phyloP scores from a whole-genome alignment of 2,797 vertebrate genomes.

The Onychomys leucogaster region DNA sequence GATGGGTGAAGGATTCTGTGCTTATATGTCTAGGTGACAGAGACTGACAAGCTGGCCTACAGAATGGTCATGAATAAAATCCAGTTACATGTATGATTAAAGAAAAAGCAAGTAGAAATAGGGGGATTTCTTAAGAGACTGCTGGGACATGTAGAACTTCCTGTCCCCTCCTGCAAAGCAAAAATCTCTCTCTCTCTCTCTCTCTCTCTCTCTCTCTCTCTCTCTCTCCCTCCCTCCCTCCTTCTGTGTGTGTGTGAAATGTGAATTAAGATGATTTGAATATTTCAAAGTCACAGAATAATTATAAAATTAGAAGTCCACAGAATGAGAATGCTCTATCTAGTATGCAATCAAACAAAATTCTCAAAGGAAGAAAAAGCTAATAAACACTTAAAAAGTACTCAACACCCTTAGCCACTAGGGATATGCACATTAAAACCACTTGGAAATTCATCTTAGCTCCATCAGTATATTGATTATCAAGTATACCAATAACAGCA shows the following conservation, averaged over 20 bases:
- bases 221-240: neutral
- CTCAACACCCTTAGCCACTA: neutral
- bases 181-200: neutral
- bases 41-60: neutral
- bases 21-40: neutral
- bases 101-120: slow-evolving; percentile 2
- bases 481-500: neutral
- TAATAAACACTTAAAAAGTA: neutral
- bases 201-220: neutral
- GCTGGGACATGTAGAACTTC: neutral
- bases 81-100: neutral
- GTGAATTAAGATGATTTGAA: neutral
- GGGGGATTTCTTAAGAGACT: neutral
- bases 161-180: neutral
- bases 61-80: slow-evolving; percentile 12
- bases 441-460: neutral
- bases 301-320: neutral
- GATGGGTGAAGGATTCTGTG: neutral
- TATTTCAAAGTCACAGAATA: neutral
- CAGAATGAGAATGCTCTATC: neutral
- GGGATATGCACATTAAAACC: neutral
- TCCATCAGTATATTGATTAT: neutral
- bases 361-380: neutral
- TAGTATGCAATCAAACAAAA: neutral
- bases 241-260: neutral